Percentiles rank a stretch among this genome's conserved stretches.
These are phyloP conservation scores for Rhagologus leucostigma DNA, from an alignment of 2,113 vertebrate genomes.

Conservation along the genomic window DNA sequence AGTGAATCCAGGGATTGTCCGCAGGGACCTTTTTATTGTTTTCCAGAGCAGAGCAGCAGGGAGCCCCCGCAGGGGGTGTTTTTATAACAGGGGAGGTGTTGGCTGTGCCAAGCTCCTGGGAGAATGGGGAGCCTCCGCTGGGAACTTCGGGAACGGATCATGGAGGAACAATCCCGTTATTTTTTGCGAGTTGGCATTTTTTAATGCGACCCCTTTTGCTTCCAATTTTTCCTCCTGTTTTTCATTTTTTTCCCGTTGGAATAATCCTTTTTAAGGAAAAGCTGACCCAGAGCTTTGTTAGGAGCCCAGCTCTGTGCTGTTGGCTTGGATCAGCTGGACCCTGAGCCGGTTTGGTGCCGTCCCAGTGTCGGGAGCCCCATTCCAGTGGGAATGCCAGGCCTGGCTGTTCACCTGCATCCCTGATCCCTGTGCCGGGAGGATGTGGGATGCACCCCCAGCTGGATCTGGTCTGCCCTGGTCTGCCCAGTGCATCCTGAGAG, in stretches of 20 bases:
- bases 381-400: not conserved
- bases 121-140: rapidly evolving
- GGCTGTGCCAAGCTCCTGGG: slow-evolving; percentile 14
- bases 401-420: not conserved
- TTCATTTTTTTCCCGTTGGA: rapidly evolving
- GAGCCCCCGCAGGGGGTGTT: not conserved
- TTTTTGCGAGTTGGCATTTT: not conserved
- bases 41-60: not conserved
- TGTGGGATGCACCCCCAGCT: not conserved
- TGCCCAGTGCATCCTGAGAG: not conserved
- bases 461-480: not conserved
- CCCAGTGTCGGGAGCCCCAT: not conserved
- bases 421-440: not conserved
- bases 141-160: not conserved
- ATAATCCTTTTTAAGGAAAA: not conserved
- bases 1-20: slow-evolving; percentile 7
- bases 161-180: rapidly evolving
- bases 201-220: not conserved
- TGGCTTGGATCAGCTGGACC: not conserved
- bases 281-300: not conserved
- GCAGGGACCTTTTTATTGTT: not conserved
- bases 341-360: not conserved
- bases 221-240: not conserved
- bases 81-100: not conserved
- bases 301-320: not conserved